A percentile compares a stretch with the other conserved stretches of the same genome.
Conservation (phyloP, 2,113 vertebrate genomes). For the Pygoscelis adeliae region DNA sequence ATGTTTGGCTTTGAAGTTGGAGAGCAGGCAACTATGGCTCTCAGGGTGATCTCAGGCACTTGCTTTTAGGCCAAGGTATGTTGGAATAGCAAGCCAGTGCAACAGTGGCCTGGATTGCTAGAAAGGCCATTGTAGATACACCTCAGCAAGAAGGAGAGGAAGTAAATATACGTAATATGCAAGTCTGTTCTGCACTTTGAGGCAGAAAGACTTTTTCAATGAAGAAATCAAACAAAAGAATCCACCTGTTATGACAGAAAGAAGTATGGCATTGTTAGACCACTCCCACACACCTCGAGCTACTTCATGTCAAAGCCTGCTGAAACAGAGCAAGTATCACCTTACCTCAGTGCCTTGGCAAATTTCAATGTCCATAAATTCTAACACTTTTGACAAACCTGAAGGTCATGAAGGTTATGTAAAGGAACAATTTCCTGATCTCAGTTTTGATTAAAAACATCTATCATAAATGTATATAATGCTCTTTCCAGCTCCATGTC, state of each 20-base stretch:
- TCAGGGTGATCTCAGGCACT: background rate
- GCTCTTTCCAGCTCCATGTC: background rate
- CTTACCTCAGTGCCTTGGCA: background rate
- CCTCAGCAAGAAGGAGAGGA: background rate
- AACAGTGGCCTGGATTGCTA: background rate
- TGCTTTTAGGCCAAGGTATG: background rate
- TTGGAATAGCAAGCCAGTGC: background rate
- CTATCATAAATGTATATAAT: background rate
- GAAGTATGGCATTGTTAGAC: background rate
- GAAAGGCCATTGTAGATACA: background rate
- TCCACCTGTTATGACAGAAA: background rate
- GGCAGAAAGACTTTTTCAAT: background rate
- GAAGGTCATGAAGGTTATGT: background rate
- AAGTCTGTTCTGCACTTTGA: background rate
- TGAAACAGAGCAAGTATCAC: background rate
- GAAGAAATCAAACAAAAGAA: background rate
- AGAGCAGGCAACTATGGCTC: background rate
- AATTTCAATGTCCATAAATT: background rate
- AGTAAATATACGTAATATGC: background rate
- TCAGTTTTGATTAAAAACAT: background rate
- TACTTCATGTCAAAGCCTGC: background rate
- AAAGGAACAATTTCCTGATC: background rate
- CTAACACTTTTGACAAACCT: background rate
- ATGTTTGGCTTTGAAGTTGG: background rate
- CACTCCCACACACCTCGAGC: background rate